These are phyloP conservation scores for Elephantulus edwardii DNA, from an alignment of 2,113 vertebrate genomes.

Conservation along the genomic window DNA sequence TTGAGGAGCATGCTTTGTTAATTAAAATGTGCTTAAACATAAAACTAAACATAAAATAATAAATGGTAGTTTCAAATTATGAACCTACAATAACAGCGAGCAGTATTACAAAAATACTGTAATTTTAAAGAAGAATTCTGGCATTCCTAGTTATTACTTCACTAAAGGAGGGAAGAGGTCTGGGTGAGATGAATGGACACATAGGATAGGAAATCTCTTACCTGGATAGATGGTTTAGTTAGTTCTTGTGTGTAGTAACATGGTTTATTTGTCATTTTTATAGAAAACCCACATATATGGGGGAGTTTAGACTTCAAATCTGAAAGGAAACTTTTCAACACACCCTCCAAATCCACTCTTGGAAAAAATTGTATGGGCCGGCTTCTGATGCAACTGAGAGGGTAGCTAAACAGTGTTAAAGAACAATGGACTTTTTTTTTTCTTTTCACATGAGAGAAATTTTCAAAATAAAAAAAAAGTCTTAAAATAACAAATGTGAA, in stretches of 20 bases:
- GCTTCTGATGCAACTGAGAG: constrained; percentile 91
- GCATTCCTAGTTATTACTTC: background rate
- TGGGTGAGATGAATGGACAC: fast-evolving
- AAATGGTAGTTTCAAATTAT: too few relatives aligned
- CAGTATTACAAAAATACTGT: background rate
- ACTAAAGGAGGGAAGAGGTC: background rate
- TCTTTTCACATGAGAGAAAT: background rate
- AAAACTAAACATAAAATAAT: too few relatives aligned
- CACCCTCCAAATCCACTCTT: constrained; percentile 84
- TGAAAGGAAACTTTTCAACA: constrained; percentile 86
- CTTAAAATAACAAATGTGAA: too few relatives aligned
- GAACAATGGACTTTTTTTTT: background rate
- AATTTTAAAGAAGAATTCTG: background rate
- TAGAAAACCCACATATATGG: constrained; percentile 89
- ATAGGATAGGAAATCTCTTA: constrained; percentile 53
- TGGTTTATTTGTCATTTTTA: constrained; percentile 86
- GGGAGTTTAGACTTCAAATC: constrained; percentile 84
- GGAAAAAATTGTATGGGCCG: constrained; percentile 89
- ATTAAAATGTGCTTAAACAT: background rate
- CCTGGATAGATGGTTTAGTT: constrained; percentile 76
- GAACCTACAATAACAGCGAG: background rate
- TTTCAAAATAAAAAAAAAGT: background rate
- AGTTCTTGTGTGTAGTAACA: constrained; percentile 83
- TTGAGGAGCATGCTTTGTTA: background rate
- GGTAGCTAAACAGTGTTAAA: constrained; percentile 85